These are phyloP conservation scores for Ypsolopha sequella DNA, from an alignment of 2,888 invertebrate species.

Conservation along the genomic window DNA sequence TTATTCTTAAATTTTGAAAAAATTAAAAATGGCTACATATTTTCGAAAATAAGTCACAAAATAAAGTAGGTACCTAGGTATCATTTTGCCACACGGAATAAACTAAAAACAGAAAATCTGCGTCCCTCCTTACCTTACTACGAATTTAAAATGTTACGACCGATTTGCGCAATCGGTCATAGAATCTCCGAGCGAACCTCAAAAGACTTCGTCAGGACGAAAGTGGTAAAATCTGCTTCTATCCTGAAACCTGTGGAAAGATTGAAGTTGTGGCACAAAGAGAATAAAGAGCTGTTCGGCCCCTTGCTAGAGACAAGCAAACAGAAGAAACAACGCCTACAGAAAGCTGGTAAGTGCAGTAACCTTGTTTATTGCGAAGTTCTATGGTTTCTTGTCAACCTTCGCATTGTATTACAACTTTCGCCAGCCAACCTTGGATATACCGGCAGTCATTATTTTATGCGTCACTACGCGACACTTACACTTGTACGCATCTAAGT, in stretches of 20 bases:
- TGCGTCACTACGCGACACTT: background rate
- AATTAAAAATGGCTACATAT: too few species aligned
- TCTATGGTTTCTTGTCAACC: slow-evolving; percentile 15
- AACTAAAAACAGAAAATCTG: too few species aligned
- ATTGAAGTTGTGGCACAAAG: slow-evolving; percentile 55
- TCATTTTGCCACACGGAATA: too few species aligned
- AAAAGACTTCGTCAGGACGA: slow-evolving; percentile 46
- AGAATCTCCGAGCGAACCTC: slow-evolving; percentile 30
- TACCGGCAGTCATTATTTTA: background rate
- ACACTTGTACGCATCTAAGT: background rate
- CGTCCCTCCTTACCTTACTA: too few species aligned
- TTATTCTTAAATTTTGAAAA: too few species aligned
- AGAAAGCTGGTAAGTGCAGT: slow-evolving; percentile 44
- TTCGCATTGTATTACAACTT: slow-evolving; percentile 12
- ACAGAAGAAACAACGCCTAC: slow-evolving; percentile 44
- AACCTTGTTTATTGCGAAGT: background rate
- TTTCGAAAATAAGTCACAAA: too few species aligned
- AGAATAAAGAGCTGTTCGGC: slow-evolving; percentile 63
- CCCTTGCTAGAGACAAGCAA: slow-evolving; percentile 57
- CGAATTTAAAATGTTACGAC: slow-evolving; percentile 35
- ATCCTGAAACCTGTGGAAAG: slow-evolving; percentile 55
- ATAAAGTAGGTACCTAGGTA: too few species aligned
- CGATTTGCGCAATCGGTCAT: slow-evolving; percentile 35
- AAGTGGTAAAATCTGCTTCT: slow-evolving; percentile 51
- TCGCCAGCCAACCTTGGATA: background rate